A percentile compares a stretch with the other conserved stretches of the same genome.
phyloP scores from a whole-genome alignment of 2,113 vertebrate species.

The Nicator chloris region DNA sequence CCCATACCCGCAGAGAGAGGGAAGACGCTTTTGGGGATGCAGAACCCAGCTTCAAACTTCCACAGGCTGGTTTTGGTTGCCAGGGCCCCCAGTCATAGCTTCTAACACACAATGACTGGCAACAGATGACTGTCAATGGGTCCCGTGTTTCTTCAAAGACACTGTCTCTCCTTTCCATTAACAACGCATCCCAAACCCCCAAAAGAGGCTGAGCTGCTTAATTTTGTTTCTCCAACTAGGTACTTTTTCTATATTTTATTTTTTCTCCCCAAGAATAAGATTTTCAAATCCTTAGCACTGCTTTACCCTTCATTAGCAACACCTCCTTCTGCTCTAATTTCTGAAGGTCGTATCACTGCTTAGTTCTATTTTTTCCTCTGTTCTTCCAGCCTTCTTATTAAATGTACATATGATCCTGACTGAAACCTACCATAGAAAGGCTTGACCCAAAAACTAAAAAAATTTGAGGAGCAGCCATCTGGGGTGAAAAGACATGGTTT shows the following conservation, averaged over 20 bases:
- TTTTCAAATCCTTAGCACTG: not conserved
- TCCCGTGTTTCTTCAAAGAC: not conserved
- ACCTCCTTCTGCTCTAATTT: slow-evolving; percentile 31
- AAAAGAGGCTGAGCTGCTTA: not conserved
- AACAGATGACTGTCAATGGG: not conserved
- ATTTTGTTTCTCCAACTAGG: not conserved
- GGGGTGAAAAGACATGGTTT: slow-evolving; percentile 18
- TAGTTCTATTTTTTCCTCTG: not conserved
- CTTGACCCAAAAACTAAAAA: slow-evolving; percentile 22
- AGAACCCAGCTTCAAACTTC: not conserved
- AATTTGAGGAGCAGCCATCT: slow-evolving; percentile 29
- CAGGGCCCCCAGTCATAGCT: not conserved
- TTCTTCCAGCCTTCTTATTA: not conserved
- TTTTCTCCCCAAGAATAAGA: not conserved
- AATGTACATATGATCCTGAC: not conserved
- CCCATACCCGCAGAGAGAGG: not conserved
- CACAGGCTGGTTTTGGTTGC: not conserved
- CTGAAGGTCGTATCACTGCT: slow-evolving; percentile 1
- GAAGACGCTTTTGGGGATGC: not conserved
- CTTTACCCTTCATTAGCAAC: not conserved
- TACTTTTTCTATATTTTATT: not conserved
- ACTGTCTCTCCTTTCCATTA: not conserved
- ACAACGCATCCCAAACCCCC: not conserved
- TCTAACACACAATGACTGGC: not conserved
- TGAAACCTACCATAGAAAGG: not conserved